These are phyloP conservation scores for Mesorhabditis spiculigera DNA, from an alignment of 2,888 invertebrate species.

Conservation along the genomic window DNA sequence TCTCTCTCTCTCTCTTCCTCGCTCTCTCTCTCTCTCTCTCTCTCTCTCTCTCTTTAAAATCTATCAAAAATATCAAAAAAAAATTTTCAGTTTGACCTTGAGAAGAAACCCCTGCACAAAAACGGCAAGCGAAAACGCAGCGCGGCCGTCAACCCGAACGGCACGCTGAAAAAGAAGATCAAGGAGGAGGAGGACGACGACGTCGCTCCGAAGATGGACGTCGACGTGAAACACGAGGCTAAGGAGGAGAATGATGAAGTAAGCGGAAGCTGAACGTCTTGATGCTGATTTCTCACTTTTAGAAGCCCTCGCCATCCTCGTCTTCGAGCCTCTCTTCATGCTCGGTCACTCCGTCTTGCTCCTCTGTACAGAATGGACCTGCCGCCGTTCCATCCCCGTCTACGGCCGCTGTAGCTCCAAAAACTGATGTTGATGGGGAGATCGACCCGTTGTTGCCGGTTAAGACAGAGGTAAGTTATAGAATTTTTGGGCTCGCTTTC, in stretches of 20 bases:
- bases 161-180: conserved; percentile 7
- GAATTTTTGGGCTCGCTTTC: too few species aligned
- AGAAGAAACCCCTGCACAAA: conserved; percentile 19
- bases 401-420: too few species aligned
- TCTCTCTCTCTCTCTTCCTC: too few species aligned
- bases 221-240: background rate
- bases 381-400: too few species aligned
- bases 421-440: background rate
- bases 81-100: conserved; percentile 15
- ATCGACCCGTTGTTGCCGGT: conserved; percentile 14
- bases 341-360: background rate
- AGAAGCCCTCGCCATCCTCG: too few species aligned
- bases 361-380: too few species aligned
- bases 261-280: background rate
- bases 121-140: conserved; percentile 15
- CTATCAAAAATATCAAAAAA: too few species aligned
- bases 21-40: too few species aligned
- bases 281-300: too few species aligned
- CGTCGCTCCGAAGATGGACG: background rate
- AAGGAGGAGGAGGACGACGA: background rate
- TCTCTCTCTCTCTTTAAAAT: too few species aligned
- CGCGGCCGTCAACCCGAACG: conserved; percentile 17
- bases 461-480: conserved; percentile 17
- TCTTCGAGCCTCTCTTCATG: too few species aligned
- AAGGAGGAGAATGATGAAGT: conserved; percentile 8